Evolutionary conservation across 2,797 vertebrate genomes (phyloP).

Genomic region (Dromococcyx pavoninus): DNA sequence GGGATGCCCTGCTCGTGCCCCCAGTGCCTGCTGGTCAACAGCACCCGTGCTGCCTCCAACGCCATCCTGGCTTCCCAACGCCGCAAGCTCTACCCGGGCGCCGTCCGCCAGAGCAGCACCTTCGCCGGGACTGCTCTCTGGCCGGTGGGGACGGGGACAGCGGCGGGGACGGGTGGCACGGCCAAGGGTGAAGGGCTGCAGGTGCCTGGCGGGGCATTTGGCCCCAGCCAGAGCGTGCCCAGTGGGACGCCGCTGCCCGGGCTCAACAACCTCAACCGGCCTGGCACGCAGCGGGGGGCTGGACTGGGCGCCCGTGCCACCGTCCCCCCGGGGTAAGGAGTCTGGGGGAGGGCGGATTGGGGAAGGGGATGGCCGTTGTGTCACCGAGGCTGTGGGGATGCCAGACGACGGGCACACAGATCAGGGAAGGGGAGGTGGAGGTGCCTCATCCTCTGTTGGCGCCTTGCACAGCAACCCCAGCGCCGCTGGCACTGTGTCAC

Average conservation of each 20-base stretch:
- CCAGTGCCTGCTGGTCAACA: constrained; percentile 93
- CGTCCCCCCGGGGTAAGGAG: constrained; percentile 89
- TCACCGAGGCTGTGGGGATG: background rate
- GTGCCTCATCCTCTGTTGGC: background rate
- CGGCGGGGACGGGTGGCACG: constrained; percentile 41
- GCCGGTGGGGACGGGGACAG: constrained; percentile 66
- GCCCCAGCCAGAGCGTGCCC: constrained; percentile 76
- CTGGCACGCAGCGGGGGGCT: constrained; percentile 85
- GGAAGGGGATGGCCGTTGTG: fast-evolving
- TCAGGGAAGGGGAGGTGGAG: fast-evolving
- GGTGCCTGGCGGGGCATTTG: constrained; percentile 67
- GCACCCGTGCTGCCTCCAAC: constrained; percentile 91
- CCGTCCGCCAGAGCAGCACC: constrained; percentile 87
- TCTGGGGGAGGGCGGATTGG: background rate
- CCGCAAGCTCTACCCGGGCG: constrained; percentile 80
- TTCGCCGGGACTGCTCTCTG: constrained; percentile 85
- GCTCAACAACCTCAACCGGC: constrained; percentile 96
- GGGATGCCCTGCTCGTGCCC: constrained; percentile 91
- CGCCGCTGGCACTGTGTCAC: background rate
- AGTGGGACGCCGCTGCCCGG: constrained; percentile 80
- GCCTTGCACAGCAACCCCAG: background rate
- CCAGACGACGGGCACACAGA: background rate
- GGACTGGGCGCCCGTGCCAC: constrained; percentile 81
- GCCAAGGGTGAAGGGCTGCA: constrained; percentile 80
- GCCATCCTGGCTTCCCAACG: constrained; percentile 92